These are phyloP conservation scores for Cynodonichthys magdalenae DNA, from an alignment of 2,797 vertebrate genomes.

Conservation along the genomic window DNA sequence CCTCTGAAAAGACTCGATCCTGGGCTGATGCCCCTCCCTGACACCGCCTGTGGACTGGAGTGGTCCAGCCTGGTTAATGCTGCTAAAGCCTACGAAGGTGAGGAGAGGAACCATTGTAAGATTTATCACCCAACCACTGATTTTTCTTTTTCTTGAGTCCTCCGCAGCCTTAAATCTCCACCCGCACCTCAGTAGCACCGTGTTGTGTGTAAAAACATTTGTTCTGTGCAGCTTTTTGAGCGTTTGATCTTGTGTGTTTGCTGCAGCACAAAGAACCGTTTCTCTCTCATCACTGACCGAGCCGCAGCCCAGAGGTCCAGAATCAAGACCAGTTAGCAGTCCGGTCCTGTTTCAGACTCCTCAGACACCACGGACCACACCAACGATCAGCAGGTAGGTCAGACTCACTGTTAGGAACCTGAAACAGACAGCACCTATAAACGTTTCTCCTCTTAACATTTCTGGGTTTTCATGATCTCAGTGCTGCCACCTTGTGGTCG, in stretches of 20 bases:
- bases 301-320: conserved; percentile 72
- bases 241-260: conserved; percentile 16
- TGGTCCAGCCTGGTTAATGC: conserved; percentile 93
- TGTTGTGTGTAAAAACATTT: background rate
- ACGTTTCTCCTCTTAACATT: background rate
- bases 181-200: conserved; percentile 28
- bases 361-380: conserved; percentile 87
- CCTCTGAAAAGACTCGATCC: conserved; percentile 85
- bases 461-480: too few relatives aligned
- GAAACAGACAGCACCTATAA: background rate
- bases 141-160: conserved; percentile 14
- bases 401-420: background rate
- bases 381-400: conserved; percentile 84
- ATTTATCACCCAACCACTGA: conserved; percentile 10
- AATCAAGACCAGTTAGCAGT: conserved; percentile 78
- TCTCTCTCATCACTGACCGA: conserved; percentile 91
- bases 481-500: conserved; percentile 41
- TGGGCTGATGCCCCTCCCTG: conserved; percentile 91
- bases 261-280: conserved; percentile 89
- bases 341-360: conserved; percentile 85
- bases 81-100: conserved; percentile 93
- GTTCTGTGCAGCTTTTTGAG: conserved; percentile 8
- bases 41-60: conserved; percentile 88
- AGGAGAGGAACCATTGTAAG: conserved; percentile 11
- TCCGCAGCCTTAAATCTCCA: conserved; percentile 21